Conservation (phyloP, 2,113 vertebrate species). For the Dromaius novaehollandiae region DNA sequence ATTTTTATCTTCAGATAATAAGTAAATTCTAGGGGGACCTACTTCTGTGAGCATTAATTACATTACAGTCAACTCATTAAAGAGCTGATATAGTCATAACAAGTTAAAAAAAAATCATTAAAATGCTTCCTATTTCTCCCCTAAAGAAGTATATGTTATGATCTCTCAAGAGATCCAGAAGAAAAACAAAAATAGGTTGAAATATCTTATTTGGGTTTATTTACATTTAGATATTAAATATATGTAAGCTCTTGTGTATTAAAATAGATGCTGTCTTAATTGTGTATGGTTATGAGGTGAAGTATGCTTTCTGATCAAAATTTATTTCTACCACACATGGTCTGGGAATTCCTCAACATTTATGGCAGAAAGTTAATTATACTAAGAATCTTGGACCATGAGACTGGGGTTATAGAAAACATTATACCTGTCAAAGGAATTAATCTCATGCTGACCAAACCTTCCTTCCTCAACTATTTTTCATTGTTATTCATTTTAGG, state of each 20-base stretch:
- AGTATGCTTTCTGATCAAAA: slow-evolving; percentile 9
- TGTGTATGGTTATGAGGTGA: not conserved
- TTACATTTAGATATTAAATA: not conserved
- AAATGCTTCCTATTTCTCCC: not conserved
- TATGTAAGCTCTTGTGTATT: not conserved
- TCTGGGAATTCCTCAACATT: not conserved
- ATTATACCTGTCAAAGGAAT: not conserved
- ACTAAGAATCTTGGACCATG: not conserved
- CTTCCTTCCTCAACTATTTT: not conserved
- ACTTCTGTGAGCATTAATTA: not conserved
- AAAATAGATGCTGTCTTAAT: not conserved
- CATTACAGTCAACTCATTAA: accelerated
- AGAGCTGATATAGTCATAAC: not conserved
- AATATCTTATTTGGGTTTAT: not conserved
- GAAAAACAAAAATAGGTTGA: not conserved
- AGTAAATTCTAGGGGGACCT: not conserved
- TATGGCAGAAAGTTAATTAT: not conserved
- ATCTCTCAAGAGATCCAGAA: not conserved
- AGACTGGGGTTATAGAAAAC: not conserved
- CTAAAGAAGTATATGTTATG: not conserved
- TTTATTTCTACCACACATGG: not conserved
- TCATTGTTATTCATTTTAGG: not conserved
- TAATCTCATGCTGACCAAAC: not conserved
- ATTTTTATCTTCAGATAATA: not conserved
- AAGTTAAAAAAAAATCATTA: not conserved